These are phyloP conservation scores for Trochalopteron elliotii DNA, from an alignment of 2,113 vertebrate genomes.

Conservation along the genomic window DNA sequence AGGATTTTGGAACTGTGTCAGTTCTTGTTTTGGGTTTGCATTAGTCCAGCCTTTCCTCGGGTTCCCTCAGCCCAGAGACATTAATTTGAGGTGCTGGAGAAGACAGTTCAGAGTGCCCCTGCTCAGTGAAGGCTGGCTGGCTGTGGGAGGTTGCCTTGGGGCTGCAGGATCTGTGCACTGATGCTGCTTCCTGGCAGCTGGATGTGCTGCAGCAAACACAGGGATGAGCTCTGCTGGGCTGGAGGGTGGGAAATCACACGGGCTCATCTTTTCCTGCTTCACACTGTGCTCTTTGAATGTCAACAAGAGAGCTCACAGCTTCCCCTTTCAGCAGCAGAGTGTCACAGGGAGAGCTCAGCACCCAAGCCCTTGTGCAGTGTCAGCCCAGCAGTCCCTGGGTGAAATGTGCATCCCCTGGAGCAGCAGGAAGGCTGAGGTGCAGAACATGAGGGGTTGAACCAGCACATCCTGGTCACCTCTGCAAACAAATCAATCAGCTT, in stretches of 20 bases:
- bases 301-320: neutral
- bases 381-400: neutral
- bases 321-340: neutral
- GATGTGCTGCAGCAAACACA: neutral
- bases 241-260: neutral
- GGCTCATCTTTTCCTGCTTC: neutral
- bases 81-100: neutral
- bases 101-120: neutral
- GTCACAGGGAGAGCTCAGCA: neutral
- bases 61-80: neutral
- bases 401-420: neutral
- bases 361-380: neutral
- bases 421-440: neutral
- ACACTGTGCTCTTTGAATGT: neutral
- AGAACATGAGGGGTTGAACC: rapidly evolving
- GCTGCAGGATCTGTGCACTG: neutral
- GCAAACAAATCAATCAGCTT: slow-evolving; percentile 17
- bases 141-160: neutral
- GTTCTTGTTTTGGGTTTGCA: neutral
- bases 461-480: neutral
- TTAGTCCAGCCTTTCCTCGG: neutral
- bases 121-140: neutral
- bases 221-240: neutral
- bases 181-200: neutral
- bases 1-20: neutral